Evolutionary conservation across 2,797 vertebrate species (phyloP), one percentile per base, ranked within the genome.

Genomic region (Scolopax rusticola): DNA sequence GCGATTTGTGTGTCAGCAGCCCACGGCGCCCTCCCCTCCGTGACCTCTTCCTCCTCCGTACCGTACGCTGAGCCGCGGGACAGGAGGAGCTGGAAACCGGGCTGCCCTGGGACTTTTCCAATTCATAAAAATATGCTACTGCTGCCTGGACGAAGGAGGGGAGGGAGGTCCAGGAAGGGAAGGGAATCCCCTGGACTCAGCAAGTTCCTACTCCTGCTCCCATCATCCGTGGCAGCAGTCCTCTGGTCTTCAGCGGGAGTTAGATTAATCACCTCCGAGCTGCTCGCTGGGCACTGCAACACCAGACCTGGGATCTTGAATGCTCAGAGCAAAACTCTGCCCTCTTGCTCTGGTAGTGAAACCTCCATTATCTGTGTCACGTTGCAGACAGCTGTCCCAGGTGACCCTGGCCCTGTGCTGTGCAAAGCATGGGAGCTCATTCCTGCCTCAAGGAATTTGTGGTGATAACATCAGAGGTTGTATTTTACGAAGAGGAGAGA

Each of bases 21-120:
- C 68, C 86, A 47, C 0, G 0, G 45, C 11, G 14, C 17, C 57
- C 87, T 95, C 50, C 19, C 63, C 38, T 63, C 63, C 1, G 1
- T 64, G 79, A 93, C 86, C 88, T 97, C 94, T 96, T 97, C 96
- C 95, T 92, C 40, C 83, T 94, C 80, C 1, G 11, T 25, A 23
- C 40, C 0, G 2, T 45, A 61, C 1, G 2, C 84, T 38, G 45
- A 89, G 38, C 73, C 73, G 59, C 1, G 65, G 82, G 50, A 69
- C 11, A 2, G 48, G 53, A 94, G 79, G 50, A 88, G 20, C 45
- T 87, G 82, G 33, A 91, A 75, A 51, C 28, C 1, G 30, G 82
- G 36, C 87, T 96, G 94, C 36, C 67, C 78, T 91, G 96, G 94
- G 95, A 90, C 87, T 96, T 96, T 94, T 94, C 74, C 90, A 61